These are phyloP conservation scores for Gnathonemus longibarbis DNA, from an alignment of 2,113 vertebrate genomes.

Conservation along the genomic window DNA sequence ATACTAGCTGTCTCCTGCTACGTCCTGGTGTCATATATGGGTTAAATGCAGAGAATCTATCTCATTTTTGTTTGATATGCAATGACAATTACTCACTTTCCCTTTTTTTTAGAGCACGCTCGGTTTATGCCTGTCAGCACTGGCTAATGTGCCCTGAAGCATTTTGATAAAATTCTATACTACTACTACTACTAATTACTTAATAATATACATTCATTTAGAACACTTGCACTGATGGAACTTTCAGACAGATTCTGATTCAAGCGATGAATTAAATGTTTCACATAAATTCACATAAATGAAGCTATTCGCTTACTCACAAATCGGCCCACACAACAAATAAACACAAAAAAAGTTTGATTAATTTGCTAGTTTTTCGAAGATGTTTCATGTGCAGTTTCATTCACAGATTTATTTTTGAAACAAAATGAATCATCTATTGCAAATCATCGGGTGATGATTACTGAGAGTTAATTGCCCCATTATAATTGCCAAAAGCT, in stretches of 20 bases:
- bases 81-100: too few species aligned
- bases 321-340: not conserved
- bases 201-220: not conserved
- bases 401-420: not conserved
- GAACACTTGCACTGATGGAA: not conserved
- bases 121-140: not conserved
- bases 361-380: not conserved
- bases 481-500: not conserved
- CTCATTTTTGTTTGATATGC: too few species aligned
- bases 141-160: not conserved
- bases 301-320: not conserved
- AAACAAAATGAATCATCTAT: not conserved
- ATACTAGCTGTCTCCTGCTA: not conserved
- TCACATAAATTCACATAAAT: not conserved
- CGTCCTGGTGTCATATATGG: not conserved
- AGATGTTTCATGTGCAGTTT: not conserved
- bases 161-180: not conserved
- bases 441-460: not conserved
- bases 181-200: not conserved
- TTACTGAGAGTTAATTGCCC: not conserved
- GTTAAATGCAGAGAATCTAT: not conserved
- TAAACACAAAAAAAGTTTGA: not conserved
- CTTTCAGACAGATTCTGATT: not conserved
- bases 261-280: not conserved
- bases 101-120: not conserved